phyloP scores from a whole-genome alignment of 2,888 invertebrate genomes.

The Rhogogaster chlorosoma region DNA sequence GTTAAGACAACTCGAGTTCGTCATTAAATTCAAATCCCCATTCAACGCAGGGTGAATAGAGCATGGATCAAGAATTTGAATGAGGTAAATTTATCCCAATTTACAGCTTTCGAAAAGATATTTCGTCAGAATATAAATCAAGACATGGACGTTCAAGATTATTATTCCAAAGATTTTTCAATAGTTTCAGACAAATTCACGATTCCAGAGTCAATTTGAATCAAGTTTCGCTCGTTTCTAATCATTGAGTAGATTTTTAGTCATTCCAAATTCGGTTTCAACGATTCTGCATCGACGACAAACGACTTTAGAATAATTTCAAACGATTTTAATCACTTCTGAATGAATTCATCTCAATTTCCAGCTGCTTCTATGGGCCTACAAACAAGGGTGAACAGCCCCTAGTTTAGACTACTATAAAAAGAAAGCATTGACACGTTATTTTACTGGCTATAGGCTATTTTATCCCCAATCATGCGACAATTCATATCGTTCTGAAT shows the following conservation, averaged over 20 bases:
- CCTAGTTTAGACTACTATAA: not conserved
- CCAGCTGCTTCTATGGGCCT: not conserved
- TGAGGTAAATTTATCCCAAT: not conserved
- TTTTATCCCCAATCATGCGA: too few species aligned
- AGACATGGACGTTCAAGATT: not conserved
- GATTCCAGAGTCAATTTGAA: not conserved
- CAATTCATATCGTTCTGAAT: not conserved
- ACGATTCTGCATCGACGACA: not conserved
- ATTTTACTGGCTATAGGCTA: too few species aligned
- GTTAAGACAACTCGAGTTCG: not conserved
- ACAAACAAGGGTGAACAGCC: not conserved
- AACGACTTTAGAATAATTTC: not conserved
- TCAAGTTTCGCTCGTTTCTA: not conserved
- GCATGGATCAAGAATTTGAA: not conserved
- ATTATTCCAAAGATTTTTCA: not conserved
- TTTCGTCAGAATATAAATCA: not conserved
- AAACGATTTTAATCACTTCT: not conserved
- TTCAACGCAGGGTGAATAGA: not conserved
- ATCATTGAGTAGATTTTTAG: not conserved
- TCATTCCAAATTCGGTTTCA: not conserved
- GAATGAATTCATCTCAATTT: not conserved
- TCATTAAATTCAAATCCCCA: not conserved
- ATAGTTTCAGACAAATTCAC: not conserved
- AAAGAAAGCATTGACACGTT: not conserved
- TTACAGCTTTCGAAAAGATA: not conserved